phyloP scores from a whole-genome alignment of 2,888 invertebrate genomes.

The Deroplatys truncata region DNA sequence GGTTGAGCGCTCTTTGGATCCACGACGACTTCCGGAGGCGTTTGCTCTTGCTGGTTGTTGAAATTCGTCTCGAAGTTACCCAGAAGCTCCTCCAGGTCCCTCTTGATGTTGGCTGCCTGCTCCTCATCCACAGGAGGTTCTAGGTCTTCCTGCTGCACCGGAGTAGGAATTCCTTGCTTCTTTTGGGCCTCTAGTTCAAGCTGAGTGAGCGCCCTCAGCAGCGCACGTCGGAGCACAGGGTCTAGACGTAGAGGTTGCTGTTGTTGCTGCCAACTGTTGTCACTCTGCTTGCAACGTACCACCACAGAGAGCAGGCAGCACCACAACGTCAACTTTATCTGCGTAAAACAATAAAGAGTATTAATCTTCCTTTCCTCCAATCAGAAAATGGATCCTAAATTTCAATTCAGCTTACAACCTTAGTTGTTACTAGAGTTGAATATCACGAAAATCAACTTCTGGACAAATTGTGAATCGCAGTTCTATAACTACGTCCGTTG shows the following conservation, averaged over 20 bases:
- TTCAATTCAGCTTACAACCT: too few relatives aligned
- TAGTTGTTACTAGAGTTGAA: too few relatives aligned
- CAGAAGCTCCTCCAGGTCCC: conserved; percentile 8
- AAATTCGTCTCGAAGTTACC: conserved; percentile 4
- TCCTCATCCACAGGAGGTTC: neutral
- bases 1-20: neutral
- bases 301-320: neutral
- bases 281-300: neutral
- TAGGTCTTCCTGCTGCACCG: conserved; percentile 38
- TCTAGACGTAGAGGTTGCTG: conserved; percentile 62
- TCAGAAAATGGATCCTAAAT: too few relatives aligned
- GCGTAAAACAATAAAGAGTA: conserved; percentile 31
- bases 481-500: too few relatives aligned
- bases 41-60: neutral
- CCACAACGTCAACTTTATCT: conserved; percentile 33
- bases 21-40: neutral
- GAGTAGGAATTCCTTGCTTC: neutral
- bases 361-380: neutral
- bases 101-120: conserved; percentile 34
- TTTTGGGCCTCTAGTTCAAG: conserved; percentile 57
- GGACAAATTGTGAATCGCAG: too few relatives aligned
- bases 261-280: conserved; percentile 25
- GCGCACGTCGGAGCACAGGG: conserved; percentile 68
- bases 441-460: too few relatives aligned
- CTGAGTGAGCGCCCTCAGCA: conserved; percentile 71